These are phyloP conservation scores for Eunapius fragilis DNA, from an alignment of 37 sponge, comb jelly and placozoan species.

Conservation along the genomic window DNA sequence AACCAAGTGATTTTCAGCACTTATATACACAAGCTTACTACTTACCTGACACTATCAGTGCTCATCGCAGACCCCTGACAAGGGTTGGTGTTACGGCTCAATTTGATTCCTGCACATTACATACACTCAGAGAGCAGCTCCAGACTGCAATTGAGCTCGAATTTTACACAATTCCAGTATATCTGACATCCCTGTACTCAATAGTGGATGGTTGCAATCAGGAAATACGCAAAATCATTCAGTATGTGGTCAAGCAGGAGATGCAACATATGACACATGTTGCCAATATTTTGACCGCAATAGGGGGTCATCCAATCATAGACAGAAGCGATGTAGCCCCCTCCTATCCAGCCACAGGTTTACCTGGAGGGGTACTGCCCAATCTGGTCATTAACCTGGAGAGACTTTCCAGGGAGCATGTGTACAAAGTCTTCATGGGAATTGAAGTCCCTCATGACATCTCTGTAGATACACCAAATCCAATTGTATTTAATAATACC, in stretches of 20 bases:
- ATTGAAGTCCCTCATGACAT: constrained; percentile 42
- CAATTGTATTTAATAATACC: constrained; percentile 1
- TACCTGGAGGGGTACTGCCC: constrained; percentile 53
- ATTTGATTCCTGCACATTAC: background rate
- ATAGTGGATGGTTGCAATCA: constrained; percentile 47
- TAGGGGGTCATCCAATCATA: constrained; percentile 36
- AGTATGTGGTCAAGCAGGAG: constrained; percentile 49
- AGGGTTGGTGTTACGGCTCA: background rate
- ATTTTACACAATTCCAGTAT: constrained; percentile 59
- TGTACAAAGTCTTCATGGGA: constrained; percentile 44
- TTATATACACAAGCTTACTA: background rate
- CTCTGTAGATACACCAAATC: background rate
- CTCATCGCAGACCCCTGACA: background rate
- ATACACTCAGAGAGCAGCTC: constrained; percentile 17
- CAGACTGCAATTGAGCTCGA: constrained; percentile 56
- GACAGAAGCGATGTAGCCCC: constrained; percentile 15
- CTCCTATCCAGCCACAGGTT: constrained; percentile 16
- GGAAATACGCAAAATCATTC: constrained; percentile 28
- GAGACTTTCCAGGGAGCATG: constrained; percentile 5
- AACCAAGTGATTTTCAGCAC: background rate
- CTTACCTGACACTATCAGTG: background rate
- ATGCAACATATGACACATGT: constrained; percentile 62
- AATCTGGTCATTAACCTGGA: constrained; percentile 27
- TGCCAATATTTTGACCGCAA: constrained; percentile 62
- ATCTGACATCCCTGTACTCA: constrained; percentile 54